Evolutionary conservation across 2,888 invertebrate genomes (phyloP).

Genomic region (Parapristionchus giblindavisi): DNA sequence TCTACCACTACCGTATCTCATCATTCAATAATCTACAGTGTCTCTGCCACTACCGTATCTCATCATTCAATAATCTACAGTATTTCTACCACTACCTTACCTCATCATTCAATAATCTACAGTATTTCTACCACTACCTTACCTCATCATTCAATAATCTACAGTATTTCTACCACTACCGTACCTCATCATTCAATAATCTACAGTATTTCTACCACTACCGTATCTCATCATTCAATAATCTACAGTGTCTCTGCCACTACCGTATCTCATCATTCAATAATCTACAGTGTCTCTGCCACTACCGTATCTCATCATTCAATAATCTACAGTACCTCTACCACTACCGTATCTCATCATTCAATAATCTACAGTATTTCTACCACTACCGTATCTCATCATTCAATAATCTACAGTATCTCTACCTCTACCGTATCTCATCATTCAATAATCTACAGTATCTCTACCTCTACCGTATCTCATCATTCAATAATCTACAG

Average conservation of each 20-base stretch:
- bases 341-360: slow-evolving; percentile 23
- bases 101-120: slow-evolving; percentile 39
- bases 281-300: slow-evolving; percentile 19
- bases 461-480: background rate
- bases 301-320: background rate
- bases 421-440: slow-evolving; percentile 16
- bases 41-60: background rate
- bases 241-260: background rate
- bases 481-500: background rate
- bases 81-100: slow-evolving; percentile 12
- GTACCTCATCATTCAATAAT: slow-evolving; percentile 40
- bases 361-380: slow-evolving; percentile 38
- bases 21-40: slow-evolving; percentile 38
- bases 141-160: background rate
- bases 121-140: background rate
- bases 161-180: background rate
- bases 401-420: background rate
- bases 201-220: background rate
- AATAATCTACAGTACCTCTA: background rate
- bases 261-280: slow-evolving; percentile 38
- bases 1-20: slow-evolving; percentile 16
- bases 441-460: slow-evolving; percentile 38
- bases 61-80: background rate
- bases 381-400: background rate
- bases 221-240: background rate